phyloP scores from a whole-genome alignment of 2,888 invertebrate species.

The Cantharis nigra region DNA sequence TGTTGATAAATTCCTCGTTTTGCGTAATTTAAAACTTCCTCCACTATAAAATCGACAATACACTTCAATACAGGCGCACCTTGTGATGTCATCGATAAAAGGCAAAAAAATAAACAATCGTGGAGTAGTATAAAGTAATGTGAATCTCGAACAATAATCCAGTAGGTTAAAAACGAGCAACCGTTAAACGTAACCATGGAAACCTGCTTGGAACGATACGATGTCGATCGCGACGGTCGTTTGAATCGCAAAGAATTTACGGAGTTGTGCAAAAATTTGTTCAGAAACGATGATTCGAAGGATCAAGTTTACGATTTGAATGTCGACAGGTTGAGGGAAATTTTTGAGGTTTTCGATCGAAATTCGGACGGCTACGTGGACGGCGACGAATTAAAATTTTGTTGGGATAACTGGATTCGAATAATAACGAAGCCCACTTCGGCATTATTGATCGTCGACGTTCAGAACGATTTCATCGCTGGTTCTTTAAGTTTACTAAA shows the following conservation, averaged over 20 bases:
- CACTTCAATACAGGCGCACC: background rate
- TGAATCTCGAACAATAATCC: too few species aligned
- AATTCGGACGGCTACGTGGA: constrained; percentile 78
- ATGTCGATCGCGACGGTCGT: background rate
- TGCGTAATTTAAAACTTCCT: background rate
- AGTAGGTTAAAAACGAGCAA: background rate
- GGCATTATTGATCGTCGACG: constrained; percentile 92
- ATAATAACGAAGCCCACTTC: constrained; percentile 81
- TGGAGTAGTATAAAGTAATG: background rate
- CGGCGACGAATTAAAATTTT: constrained; percentile 80
- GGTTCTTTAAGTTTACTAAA: constrained; percentile 91
- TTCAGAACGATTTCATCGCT: constrained; percentile 97
- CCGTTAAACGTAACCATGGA: background rate
- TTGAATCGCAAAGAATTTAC: background rate
- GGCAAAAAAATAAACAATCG: background rate
- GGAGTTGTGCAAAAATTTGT: background rate
- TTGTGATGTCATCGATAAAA: background rate
- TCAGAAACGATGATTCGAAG: constrained; percentile 1
- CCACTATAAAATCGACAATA: background rate
- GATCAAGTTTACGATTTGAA: constrained; percentile 65
- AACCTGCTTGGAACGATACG: background rate
- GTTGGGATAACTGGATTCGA: constrained; percentile 92
- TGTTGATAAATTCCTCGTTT: background rate
- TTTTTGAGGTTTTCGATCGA: constrained; percentile 81
- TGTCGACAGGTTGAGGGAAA: constrained; percentile 70